phyloP scores from a whole-genome alignment of 2,888 invertebrate species.

The Volucella inflata region DNA sequence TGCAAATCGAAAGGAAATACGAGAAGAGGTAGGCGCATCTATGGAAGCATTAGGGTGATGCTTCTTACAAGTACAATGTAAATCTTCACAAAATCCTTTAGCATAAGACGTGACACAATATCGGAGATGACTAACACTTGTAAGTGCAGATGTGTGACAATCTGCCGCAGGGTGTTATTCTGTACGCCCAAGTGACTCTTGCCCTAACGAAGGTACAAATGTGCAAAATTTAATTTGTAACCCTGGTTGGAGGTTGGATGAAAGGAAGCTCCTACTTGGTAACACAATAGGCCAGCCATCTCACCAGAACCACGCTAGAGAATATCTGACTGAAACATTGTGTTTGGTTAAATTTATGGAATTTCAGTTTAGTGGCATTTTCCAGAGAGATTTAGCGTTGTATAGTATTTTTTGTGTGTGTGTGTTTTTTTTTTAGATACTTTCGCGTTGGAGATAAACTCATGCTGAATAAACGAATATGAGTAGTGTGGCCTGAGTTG shows the following conservation, averaged over 20 bases:
- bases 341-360: conserved; percentile 29
- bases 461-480: too few species aligned
- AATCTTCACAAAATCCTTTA: conserved; percentile 23
- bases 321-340: conserved; percentile 19
- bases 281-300: conserved; percentile 4
- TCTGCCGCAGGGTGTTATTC: conserved; percentile 21
- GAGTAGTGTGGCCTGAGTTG: too few species aligned
- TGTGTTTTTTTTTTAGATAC: too few species aligned
- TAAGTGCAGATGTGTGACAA: conserved; percentile 36
- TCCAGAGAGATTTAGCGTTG: background rate
- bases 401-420: too few species aligned
- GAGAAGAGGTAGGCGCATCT: too few species aligned
- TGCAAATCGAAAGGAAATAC: background rate
- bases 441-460: too few species aligned
- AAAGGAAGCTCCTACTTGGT: conserved; percentile 5
- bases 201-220: conserved; percentile 28
- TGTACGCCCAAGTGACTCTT: conserved; percentile 12
- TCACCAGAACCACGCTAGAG: background rate
- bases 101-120: conserved; percentile 26
- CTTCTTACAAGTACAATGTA: conserved; percentile 18
- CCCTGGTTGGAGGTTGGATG: conserved; percentile 4
- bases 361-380: conserved; percentile 18
- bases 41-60: conserved; percentile 2
- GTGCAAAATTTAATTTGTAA: conserved; percentile 37
- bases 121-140: conserved; percentile 46